phyloP scores from a whole-genome alignment of 1,140 invertebrate genomes.

The Drosophila pallidifrons region DNA sequence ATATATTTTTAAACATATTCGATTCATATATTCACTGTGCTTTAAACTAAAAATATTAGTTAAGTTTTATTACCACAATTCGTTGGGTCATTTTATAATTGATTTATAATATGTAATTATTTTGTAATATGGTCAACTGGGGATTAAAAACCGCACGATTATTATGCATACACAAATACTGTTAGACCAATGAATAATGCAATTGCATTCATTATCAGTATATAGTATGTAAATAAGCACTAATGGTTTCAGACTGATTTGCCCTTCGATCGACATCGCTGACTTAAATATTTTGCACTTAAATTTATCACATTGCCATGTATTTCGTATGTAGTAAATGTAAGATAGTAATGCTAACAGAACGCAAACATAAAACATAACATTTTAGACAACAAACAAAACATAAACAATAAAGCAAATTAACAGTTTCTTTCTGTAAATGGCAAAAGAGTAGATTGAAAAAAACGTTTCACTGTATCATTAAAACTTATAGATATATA shows the following conservation, averaged over 20 bases:
- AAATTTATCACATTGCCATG: background rate
- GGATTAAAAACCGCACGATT: background rate
- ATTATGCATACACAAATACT: background rate
- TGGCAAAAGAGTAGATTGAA: slow-evolving; percentile 4
- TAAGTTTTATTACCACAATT: background rate
- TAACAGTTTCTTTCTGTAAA: background rate
- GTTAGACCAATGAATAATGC: background rate
- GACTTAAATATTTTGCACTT: background rate
- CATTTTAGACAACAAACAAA: background rate
- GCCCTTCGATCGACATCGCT: slow-evolving; percentile 17
- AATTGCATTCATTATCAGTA: slow-evolving; percentile 17
- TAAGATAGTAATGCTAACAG: background rate
- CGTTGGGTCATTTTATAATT: background rate
- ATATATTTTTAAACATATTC: too few species aligned
- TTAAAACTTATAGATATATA: background rate
- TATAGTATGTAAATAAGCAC: background rate
- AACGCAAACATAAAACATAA: slow-evolving; percentile 1
- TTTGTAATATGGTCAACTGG: background rate
- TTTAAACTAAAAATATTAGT: too few species aligned
- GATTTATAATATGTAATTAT: background rate
- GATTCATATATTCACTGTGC: too few species aligned
- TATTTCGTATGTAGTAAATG: slow-evolving; percentile 19
- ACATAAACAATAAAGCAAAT: slow-evolving; percentile 2
- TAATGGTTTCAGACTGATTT: background rate
- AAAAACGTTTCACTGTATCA: background rate